phyloP scores from a whole-genome alignment of 2,888 invertebrate species.

The Thymelicus acteon region DNA sequence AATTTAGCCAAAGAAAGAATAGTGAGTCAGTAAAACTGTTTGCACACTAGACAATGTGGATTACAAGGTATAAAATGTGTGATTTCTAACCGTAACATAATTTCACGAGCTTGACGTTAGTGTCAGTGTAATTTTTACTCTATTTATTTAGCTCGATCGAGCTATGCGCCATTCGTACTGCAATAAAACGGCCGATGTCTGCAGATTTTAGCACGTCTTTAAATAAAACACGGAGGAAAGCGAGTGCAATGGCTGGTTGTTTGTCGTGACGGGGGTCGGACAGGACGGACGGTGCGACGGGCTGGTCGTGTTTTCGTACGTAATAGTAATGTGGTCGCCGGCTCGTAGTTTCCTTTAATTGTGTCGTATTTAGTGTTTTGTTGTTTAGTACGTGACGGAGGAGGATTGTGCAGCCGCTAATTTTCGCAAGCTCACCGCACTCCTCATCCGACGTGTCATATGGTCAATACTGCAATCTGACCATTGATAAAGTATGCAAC shows the following conservation, averaged over 20 bases:
- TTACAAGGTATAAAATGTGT: constrained; percentile 63
- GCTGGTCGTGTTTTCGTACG: constrained; percentile 55
- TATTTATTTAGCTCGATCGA: constrained; percentile 80
- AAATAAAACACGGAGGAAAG: constrained; percentile 60
- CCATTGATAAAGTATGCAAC: constrained; percentile 68
- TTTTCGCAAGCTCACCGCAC: constrained; percentile 43
- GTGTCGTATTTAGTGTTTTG: constrained; percentile 57
- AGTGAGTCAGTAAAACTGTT: constrained; percentile 62
- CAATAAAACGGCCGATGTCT: constrained; percentile 72
- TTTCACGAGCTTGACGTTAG: constrained; percentile 69
- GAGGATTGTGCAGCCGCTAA: constrained; percentile 48
- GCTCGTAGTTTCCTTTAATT: constrained; percentile 64
- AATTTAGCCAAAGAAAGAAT: constrained; percentile 70
- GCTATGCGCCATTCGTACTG: constrained; percentile 81
- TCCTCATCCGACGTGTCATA: constrained; percentile 47
- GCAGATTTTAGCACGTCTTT: constrained; percentile 67
- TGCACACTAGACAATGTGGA: constrained; percentile 56
- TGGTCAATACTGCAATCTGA: constrained; percentile 49
- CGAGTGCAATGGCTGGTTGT: constrained; percentile 60
- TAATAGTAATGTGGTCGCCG: constrained; percentile 60
- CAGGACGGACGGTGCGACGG: constrained; percentile 44
- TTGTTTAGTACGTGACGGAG: constrained; percentile 57
- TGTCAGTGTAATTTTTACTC: constrained; percentile 79
- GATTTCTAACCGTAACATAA: constrained; percentile 54
- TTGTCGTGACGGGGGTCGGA: constrained; percentile 46